Evolutionary conservation across 2,113 vertebrate genomes (phyloP).

Genomic region (Callithrix jacchus): DNA sequence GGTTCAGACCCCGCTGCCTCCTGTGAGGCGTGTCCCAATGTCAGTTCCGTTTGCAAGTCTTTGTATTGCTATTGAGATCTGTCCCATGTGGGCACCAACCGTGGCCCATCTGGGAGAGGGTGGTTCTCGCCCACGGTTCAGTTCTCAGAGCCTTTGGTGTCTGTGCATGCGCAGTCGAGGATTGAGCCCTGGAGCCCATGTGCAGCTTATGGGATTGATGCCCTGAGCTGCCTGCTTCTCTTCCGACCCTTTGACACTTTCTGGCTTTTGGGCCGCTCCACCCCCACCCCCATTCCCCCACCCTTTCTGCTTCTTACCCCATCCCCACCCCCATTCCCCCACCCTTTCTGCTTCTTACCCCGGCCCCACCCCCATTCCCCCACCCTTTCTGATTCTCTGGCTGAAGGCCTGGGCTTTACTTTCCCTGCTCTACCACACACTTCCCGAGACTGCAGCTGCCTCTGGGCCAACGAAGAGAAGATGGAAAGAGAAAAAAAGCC

Average conservation of each 20-base stretch:
- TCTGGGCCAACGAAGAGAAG: neutral
- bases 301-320: no score
- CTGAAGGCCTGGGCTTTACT: neutral
- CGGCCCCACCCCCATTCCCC: no score
- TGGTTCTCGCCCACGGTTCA: neutral
- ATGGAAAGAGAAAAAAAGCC: neutral
- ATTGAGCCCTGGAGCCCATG: neutral
- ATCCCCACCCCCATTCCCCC: no score
- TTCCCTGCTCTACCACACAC: neutral
- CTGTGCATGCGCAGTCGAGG: neutral
- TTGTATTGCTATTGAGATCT: neutral
- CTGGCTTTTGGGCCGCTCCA: neutral
- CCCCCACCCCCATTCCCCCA: no score
- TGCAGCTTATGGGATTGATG: neutral
- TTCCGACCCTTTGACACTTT: neutral
- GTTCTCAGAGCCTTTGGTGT: neutral
- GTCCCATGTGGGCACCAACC: neutral
- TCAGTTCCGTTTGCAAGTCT: neutral
- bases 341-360: no score
- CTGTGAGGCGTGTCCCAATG: fast-evolving
- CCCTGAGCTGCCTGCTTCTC: neutral
- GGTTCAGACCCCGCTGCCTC: neutral
- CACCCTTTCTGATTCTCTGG: neutral
- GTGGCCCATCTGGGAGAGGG: neutral
- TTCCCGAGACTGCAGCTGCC: neutral